Evolutionary conservation across 1,140 invertebrate genomes (phyloP), one percentile per base, ranked within the genome.

Genomic region (Coenobita brevimanus): DNA sequence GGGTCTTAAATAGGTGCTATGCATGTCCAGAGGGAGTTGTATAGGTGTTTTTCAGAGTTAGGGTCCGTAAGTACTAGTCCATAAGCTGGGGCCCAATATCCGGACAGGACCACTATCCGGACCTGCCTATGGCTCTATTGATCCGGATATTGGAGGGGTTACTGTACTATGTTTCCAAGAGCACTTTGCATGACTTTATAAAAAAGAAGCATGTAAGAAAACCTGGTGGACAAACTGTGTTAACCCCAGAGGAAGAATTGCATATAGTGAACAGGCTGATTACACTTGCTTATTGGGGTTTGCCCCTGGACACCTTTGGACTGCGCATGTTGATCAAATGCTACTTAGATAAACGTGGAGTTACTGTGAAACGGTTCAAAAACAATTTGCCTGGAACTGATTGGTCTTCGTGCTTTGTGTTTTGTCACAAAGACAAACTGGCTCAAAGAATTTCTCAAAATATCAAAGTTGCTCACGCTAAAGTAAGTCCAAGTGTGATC

Each of bases 371-470:
- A 24, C 6, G n/a, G n/a, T 24, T 50, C 17, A 50, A 50, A 50
- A 50, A 50, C 46, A 50, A 50, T 50, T 17, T 50, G 6, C 46
- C 46, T 17, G 17, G 46, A 17, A 6, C 17, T 17, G 46, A 50
- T 50, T 50, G 62, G 62, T 6, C 62, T 10, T n/a, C 4, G 6
- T 10, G n/a, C 8, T 67, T 24, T 24, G 4, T 67, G 62, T 10
- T 8, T n/a, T n/a, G 62, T 67, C 62, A 67, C 62, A 67, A 67
- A 67, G n/a, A 67, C n/a, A 10, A 67, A 24, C n/a, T 67, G n/a
- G 8, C 62, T 8, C 62, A 67, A 33, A 6, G 30, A 10, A 10
- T 67, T 8, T 10, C 4, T 33, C 62, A 67, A 33, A 67, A 67
- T n/a, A 67, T 67, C n/a, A n/a, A 67, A 67, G 62, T 67, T 6